Evolutionary conservation across 2,797 vertebrate genomes (phyloP).

Genomic region (Todus mexicanus): DNA sequence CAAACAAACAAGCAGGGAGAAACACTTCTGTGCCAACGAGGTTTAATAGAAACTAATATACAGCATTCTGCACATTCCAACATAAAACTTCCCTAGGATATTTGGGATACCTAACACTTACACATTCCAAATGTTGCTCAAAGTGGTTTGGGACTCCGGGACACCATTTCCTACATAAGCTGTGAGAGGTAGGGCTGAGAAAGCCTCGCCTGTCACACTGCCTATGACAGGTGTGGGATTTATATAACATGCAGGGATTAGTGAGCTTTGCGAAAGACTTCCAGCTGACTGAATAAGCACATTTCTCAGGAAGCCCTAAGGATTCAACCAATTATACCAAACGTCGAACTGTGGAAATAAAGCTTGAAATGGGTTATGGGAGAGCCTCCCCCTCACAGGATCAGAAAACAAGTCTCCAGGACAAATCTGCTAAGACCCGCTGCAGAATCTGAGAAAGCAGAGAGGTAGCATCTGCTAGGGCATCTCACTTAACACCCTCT

Average conservation of each 20-base stretch:
- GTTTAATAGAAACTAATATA: slow-evolving; percentile 37
- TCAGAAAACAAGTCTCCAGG: background rate
- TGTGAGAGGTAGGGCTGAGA: background rate
- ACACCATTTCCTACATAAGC: background rate
- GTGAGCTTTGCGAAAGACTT: slow-evolving; percentile 12
- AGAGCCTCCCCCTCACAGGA: background rate
- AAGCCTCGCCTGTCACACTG: slow-evolving; percentile 24
- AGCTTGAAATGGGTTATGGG: background rate
- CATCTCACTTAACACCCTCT: slow-evolving; percentile 27
- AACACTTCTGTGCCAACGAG: background rate
- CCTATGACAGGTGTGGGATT: slow-evolving; percentile 51
- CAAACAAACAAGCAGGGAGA: background rate
- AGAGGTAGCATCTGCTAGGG: slow-evolving; percentile 8
- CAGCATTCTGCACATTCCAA: slow-evolving; percentile 28
- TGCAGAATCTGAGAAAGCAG: background rate
- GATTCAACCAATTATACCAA: slow-evolving; percentile 23
- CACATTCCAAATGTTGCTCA: background rate
- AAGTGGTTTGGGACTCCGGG: slow-evolving; percentile 8
- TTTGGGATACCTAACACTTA: background rate
- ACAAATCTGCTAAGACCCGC: slow-evolving; percentile 10
- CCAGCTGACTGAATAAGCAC: slow-evolving; percentile 44
- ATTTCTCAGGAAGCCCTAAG: slow-evolving; percentile 44
- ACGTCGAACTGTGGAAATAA: background rate
- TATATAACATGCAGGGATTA: slow-evolving; percentile 53
- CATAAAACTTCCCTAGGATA: background rate